Evolutionary conservation across 2,113 vertebrate genomes (phyloP), one percentile per base, ranked within the genome.

Genomic region (Bostrychus sinensis): DNA sequence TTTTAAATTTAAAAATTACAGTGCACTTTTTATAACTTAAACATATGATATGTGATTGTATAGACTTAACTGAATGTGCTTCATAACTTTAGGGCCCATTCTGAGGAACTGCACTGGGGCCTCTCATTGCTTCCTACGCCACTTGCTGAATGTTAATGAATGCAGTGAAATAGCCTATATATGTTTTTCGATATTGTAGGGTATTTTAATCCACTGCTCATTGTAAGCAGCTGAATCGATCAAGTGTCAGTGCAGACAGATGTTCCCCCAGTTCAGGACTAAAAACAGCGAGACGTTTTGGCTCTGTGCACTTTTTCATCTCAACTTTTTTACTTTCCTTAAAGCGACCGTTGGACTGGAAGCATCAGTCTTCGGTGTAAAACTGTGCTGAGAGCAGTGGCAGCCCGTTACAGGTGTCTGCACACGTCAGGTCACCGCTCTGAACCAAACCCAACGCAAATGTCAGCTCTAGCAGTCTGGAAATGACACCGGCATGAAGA

Each of bases 341-440:
- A 28, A 56, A 69, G 45, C 30, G 9, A 38, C 8, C 9, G 2
- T 45, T 70, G 50, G 60, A 76, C 63, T 72, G 2, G 9, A 62
- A 50, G 19, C 19, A 23, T 55, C 45, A 25, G 43, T 62, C 50
- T 1, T 11, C 9, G 48, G 37, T 61, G 26, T 64, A 58, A 65
- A 66, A 39, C 37, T 14, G 37, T 3, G 37, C 13, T 32, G 34
- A 55, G 60, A 43, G 17, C 30, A 39, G 62, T 64, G 2, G 7
- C 54, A 11, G 54, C 56, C 36, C 36, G 75, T 64, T 62, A 72
- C 43, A 67, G 61, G 76, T 78, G 75, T 82, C 80, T 66, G 63
- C 50, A 75, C 75, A 23, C 50, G 67, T 69, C 75, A 78, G 63
- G 58, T 65, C 67, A 68, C 36, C 16, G n/a, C 25, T 55, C 46